Conservation (phyloP, 35 echinoderm and acorn worm genomes). For the Lytechinus pictus region DNA sequence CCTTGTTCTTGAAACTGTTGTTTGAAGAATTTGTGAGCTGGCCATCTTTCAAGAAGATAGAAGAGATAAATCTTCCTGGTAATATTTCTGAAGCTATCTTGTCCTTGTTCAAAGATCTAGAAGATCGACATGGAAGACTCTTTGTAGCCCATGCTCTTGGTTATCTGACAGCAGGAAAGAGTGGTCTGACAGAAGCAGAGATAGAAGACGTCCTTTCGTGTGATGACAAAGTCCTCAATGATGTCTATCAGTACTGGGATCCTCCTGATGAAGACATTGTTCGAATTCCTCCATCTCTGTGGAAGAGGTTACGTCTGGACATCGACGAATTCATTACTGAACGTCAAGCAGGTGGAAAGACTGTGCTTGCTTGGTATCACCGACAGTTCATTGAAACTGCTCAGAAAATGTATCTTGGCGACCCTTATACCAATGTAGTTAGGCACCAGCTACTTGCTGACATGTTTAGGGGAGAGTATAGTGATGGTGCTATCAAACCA, state of each 20-base stretch:
- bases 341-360: conserved; percentile 85
- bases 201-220: conserved; percentile 84
- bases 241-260: conserved; percentile 94
- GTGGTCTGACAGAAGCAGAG: conserved; percentile 75
- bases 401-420: conserved; percentile 57
- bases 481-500: conserved; percentile 71
- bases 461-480: conserved; percentile 78
- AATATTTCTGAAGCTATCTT: conserved; percentile 67
- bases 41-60: conserved; percentile 68
- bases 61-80: conserved; percentile 41
- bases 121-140: conserved; percentile 67
- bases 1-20: conserved; percentile 81
- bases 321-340: conserved; percentile 77
- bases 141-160: conserved; percentile 75
- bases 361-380: conserved; percentile 88
- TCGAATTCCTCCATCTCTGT: conserved; percentile 80
- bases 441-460: conserved; percentile 67
- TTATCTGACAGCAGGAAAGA: conserved; percentile 76
- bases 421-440: background rate
- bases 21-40: conserved; percentile 80
- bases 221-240: conserved; percentile 84
- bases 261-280: conserved; percentile 73
- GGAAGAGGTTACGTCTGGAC: conserved; percentile 80
- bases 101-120: conserved; percentile 72
- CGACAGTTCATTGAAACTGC: conserved; percentile 88